Evolutionary conservation across 64 coral and sea anemone species (phyloP).

Genomic region (Hydrozoanthus tunicans): DNA sequence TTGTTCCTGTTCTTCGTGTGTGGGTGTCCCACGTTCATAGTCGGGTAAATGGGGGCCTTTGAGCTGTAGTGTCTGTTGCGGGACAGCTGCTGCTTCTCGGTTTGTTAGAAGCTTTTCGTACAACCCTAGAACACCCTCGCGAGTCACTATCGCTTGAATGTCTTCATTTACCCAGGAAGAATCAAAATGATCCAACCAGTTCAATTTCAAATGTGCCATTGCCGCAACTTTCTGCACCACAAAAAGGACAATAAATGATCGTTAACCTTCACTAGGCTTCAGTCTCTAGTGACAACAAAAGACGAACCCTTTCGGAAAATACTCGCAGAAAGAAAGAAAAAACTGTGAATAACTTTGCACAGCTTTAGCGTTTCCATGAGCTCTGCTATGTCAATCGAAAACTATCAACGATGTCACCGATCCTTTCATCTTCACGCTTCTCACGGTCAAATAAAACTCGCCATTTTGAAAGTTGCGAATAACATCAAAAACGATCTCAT

Average conservation of each 20-base stretch:
- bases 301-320: neutral
- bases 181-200: slow-evolving; percentile 91
- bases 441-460: neutral
- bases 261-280: no score
- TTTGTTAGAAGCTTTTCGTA: slow-evolving; percentile 89
- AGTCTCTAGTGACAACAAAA: no score
- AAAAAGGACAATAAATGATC: neutral
- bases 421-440: neutral
- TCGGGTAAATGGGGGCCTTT: slow-evolving; percentile 79
- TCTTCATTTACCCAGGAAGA: slow-evolving; percentile 83
- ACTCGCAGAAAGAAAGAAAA: neutral
- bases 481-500: neutral
- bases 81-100: slow-evolving; percentile 63
- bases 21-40: slow-evolving; percentile 77
- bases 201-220: slow-evolving; percentile 61
- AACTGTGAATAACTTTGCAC: neutral
- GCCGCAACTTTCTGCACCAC: slow-evolving; percentile 42
- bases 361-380: neutral
- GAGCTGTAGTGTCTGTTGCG: slow-evolving; percentile 69
- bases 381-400: neutral
- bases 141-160: slow-evolving; percentile 63
- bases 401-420: neutral
- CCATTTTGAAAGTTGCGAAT: slow-evolving; percentile 36
- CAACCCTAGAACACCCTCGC: slow-evolving; percentile 82
- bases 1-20: slow-evolving; percentile 72